Percentiles rank a stretch among this genome's conserved stretches.
These are phyloP conservation scores for Oscheius myriophilus DNA, from an alignment of 2,888 invertebrate genomes.

Conservation along the genomic window DNA sequence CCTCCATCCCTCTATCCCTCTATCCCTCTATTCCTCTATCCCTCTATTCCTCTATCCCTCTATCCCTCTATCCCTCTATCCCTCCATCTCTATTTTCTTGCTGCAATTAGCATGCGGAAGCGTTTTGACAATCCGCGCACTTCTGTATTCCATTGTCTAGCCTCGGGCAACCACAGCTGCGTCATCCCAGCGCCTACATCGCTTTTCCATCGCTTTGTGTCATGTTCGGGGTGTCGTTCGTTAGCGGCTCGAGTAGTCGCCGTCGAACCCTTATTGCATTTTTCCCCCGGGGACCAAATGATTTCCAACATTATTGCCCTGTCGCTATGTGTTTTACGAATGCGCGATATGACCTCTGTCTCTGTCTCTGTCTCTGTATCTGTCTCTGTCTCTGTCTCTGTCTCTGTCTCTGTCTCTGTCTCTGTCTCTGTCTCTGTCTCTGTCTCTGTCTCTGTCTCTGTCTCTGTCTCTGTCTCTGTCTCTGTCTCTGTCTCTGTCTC, in stretches of 20 bases:
- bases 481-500: too few relatives aligned
- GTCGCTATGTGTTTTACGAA: background rate
- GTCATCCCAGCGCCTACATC: too few relatives aligned
- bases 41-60: background rate
- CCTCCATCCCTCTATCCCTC: background rate
- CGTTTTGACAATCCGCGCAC: too few relatives aligned
- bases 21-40: too few relatives aligned
- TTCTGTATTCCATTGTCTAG: too few relatives aligned
- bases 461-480: too few relatives aligned
- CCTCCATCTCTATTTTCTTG: constrained; percentile 7
- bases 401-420: background rate
- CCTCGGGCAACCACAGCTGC: too few relatives aligned
- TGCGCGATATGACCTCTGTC: background rate
- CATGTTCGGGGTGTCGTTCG: constrained; percentile 16
- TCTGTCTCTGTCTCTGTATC: constrained; percentile 11
- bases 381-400: constrained; percentile 1
- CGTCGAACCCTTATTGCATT: constrained; percentile 29
- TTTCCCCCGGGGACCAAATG: constrained; percentile 30
- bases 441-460: constrained; percentile 7
- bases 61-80: background rate
- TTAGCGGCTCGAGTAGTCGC: constrained; percentile 25
- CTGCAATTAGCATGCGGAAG: too few relatives aligned
- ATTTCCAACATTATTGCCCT: constrained; percentile 28
- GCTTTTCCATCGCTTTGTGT: too few relatives aligned
- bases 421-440: background rate